Conservation (phyloP, 2,888 invertebrate genomes). For the Drosophila anomelani region DNA sequence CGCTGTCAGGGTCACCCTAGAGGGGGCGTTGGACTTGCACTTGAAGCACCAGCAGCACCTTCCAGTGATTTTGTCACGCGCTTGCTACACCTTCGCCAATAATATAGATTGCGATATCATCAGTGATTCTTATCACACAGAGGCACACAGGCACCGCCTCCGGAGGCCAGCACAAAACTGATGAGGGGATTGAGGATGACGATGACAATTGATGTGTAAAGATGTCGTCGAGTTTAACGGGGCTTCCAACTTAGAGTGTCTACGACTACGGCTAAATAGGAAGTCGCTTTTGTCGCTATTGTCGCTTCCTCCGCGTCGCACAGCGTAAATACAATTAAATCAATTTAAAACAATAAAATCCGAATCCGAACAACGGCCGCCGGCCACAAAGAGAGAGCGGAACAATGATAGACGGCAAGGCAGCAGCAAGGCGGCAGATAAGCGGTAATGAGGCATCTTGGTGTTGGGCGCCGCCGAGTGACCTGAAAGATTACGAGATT, state of each 20-base stretch:
- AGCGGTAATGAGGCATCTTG: slow-evolving; percentile 44
- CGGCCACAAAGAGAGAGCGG: slow-evolving; percentile 37
- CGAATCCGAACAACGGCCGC: slow-evolving; percentile 36
- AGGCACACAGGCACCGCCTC: slow-evolving; percentile 33
- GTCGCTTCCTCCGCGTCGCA: slow-evolving; percentile 46
- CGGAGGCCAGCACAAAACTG: slow-evolving; percentile 47
- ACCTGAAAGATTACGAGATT: slow-evolving; percentile 53
- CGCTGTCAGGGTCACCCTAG: slow-evolving; percentile 31
- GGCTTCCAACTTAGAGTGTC: slow-evolving; percentile 42
- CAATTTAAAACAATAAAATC: slow-evolving; percentile 76
- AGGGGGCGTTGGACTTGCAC: slow-evolving; percentile 32
- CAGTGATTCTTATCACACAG: slow-evolving; percentile 42
- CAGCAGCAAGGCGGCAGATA: slow-evolving; percentile 52
- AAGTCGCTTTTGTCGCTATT: slow-evolving; percentile 52
- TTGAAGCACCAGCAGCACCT: slow-evolving; percentile 18
- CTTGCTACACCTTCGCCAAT: slow-evolving; percentile 17
- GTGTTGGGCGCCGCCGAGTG: slow-evolving; percentile 25
- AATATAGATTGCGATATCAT: slow-evolving; percentile 9
- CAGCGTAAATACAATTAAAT: slow-evolving; percentile 75
- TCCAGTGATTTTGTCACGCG: slow-evolving; percentile 18
- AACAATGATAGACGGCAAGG: slow-evolving; percentile 34
- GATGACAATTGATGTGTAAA: slow-evolving; percentile 12
- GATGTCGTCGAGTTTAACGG: slow-evolving; percentile 33
- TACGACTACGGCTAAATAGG: slow-evolving; percentile 60
- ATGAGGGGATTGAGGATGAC: slow-evolving; percentile 18